Evolutionary conservation across 2,888 invertebrate genomes (phyloP).

Genomic region (Eupelmus urozonus): DNA sequence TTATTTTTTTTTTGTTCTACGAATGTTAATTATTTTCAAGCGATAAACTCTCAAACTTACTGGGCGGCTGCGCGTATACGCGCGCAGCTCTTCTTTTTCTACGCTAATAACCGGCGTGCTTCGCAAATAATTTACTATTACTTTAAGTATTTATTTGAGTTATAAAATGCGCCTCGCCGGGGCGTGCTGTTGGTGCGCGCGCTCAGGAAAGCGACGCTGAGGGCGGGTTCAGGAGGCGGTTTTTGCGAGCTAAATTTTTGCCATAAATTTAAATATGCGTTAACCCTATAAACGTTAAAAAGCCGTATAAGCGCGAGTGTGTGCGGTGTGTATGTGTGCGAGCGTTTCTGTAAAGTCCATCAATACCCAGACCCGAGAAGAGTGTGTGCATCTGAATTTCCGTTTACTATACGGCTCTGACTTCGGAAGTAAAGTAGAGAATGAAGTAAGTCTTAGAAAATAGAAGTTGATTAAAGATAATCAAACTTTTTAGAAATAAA

Average conservation of each 20-base stretch:
- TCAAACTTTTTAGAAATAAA: too few species aligned
- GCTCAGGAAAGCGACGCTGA: neutral
- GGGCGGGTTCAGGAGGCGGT: conserved; percentile 26
- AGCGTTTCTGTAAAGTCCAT: too few species aligned
- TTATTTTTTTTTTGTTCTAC: too few species aligned
- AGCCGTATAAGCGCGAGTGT: neutral
- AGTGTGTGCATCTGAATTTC: too few species aligned
- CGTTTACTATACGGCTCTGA: neutral
- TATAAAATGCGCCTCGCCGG: neutral
- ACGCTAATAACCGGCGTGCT: neutral
- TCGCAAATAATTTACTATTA: conserved; percentile 31
- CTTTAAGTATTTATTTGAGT: neutral
- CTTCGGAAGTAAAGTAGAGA: neutral
- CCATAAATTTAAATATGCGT: conserved; percentile 31
- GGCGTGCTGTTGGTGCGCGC: neutral
- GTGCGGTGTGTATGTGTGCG: neutral
- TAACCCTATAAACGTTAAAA: too few species aligned
- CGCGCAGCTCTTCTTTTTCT: neutral
- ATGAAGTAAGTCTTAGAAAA: neutral
- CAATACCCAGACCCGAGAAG: too few species aligned
- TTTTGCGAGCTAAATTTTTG: conserved; percentile 12
- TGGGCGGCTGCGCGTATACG: neutral
- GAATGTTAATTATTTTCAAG: neutral
- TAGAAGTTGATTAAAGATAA: too few species aligned
- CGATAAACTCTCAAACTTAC: neutral